Conservation (phyloP, 2,113 vertebrate genomes). For the Petaurus breviceps region DNA sequence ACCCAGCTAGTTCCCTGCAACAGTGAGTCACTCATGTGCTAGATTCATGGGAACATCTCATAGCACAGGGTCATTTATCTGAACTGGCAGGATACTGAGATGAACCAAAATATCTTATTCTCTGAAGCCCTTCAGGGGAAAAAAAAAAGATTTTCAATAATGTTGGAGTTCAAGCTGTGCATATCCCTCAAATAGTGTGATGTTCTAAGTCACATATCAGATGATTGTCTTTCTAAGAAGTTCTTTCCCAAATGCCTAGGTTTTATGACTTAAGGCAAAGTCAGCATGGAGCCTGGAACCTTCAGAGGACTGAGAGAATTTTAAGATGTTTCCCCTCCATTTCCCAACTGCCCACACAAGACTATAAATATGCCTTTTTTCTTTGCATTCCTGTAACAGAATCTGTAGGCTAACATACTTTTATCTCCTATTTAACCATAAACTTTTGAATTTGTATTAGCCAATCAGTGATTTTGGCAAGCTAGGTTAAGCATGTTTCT, state of each 20-base stretch:
- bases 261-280: neutral
- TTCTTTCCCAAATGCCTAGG: neutral
- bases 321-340: constrained; percentile 39
- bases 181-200: neutral
- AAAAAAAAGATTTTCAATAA: constrained; percentile 57
- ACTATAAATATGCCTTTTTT: constrained; percentile 34
- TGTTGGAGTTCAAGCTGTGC: constrained; percentile 25
- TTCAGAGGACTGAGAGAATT: constrained; percentile 22
- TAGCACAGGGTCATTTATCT: constrained; percentile 13
- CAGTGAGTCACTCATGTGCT: neutral
- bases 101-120: constrained; percentile 51
- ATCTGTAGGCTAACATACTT: constrained; percentile 16
- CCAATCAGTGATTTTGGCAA: neutral
- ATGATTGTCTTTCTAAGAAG: neutral
- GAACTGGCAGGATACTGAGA: constrained; percentile 48
- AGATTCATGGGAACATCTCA: neutral
- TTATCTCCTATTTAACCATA: neutral
- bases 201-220: neutral
- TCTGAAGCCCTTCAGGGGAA: constrained; percentile 50
- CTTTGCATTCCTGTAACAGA: neutral
- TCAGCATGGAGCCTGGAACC: neutral
- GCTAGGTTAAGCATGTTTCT: neutral
- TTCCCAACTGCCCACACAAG: constrained; percentile 35
- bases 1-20: neutral
- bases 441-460: neutral